Conservation (phyloP, 2,113 vertebrate genomes). For the Martes martes region DNA sequence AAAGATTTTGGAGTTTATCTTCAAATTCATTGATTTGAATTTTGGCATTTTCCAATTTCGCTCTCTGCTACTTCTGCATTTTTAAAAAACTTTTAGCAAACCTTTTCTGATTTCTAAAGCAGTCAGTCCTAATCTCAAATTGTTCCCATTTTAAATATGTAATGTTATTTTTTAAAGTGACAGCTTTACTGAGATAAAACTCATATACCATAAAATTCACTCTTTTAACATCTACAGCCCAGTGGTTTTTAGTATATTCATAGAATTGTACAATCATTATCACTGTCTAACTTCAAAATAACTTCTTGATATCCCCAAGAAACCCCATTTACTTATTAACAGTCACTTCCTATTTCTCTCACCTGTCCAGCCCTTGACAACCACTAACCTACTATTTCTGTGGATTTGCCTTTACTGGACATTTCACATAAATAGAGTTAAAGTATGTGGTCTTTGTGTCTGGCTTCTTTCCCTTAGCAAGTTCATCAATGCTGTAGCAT, state of each 20-base stretch:
- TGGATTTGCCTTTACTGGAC: neutral
- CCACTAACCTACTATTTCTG: neutral
- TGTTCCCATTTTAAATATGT: neutral
- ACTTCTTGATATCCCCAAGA: neutral
- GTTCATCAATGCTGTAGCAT: neutral
- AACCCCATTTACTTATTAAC: neutral
- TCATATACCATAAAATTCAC: neutral
- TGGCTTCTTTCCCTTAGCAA: neutral
- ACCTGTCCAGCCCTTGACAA: neutral
- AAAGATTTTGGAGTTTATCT: neutral
- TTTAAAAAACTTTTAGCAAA: neutral
- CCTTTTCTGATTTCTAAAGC: neutral
- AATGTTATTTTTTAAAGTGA: neutral
- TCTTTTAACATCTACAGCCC: neutral
- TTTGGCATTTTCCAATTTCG: neutral
- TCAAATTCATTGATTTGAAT: slow-evolving; percentile 19
- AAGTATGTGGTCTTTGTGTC: neutral
- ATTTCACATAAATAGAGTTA: neutral
- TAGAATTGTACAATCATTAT: neutral
- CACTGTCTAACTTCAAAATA: neutral
- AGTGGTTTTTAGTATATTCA: neutral
- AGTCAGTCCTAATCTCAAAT: neutral
- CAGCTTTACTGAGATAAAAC: neutral
- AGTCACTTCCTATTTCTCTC: neutral
- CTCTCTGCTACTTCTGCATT: neutral